Evolutionary conservation across 2,888 invertebrate species (phyloP).

Genomic region (Eupithecia inturbata): DNA sequence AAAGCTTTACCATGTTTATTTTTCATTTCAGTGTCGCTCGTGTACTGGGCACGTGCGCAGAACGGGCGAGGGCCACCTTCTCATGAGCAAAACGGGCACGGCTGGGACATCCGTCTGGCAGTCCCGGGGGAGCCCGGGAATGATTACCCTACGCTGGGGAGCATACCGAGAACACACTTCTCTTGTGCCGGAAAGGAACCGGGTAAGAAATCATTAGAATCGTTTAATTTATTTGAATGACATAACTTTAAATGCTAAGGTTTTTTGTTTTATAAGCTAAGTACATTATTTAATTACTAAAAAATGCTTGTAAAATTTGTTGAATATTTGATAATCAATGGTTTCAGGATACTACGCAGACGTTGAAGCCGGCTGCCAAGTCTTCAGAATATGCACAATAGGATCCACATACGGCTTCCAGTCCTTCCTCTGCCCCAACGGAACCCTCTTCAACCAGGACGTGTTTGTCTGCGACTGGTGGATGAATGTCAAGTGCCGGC

Average conservation of each 20-base stretch:
- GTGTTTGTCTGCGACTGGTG: constrained; percentile 88
- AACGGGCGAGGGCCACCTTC: constrained; percentile 61
- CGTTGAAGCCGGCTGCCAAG: constrained; percentile 86
- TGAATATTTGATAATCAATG: neutral
- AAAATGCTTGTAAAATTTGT: neutral
- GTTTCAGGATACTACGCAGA: constrained; percentile 87
- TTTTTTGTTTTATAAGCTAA: neutral
- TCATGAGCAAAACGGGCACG: constrained; percentile 68
- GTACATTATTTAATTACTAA: neutral
- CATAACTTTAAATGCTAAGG: neutral
- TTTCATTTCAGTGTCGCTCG: constrained; percentile 54
- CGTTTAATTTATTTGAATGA: neutral
- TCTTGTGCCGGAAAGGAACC: constrained; percentile 84
- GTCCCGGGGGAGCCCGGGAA: constrained; percentile 87
- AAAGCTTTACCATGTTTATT: neutral
- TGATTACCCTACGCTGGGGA: constrained; percentile 86
- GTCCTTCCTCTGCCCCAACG: constrained; percentile 87
- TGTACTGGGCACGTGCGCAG: constrained; percentile 57
- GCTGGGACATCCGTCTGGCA: constrained; percentile 85
- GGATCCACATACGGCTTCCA: constrained; percentile 82
- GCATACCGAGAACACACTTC: constrained; percentile 85
- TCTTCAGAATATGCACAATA: constrained; percentile 87
- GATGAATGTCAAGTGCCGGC: constrained; percentile 86
- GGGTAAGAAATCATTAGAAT: constrained; percentile 63
- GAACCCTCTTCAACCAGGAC: constrained; percentile 87